Base-by-base conservation (phyloP, 2,113 vertebrate species). In the Vicugna pacos region DNA sequence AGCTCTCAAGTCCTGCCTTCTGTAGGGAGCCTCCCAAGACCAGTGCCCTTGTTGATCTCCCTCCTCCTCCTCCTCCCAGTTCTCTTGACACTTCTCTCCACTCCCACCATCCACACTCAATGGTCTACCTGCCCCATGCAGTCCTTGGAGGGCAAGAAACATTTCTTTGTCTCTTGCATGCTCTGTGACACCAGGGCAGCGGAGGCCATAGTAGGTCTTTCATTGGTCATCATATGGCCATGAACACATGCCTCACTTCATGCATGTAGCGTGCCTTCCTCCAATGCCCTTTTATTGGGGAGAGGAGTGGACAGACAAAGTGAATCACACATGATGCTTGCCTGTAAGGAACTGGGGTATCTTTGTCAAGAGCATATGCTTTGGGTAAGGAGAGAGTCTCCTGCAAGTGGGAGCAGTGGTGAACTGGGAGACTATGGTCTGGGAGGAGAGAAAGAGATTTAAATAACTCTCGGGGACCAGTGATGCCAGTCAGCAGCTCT, bases 21-120 rank as follows among this genome's bases (percentile, higher is more conserved):
- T 50, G 8, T 4, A 26, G 30, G 56, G 76, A 79, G 32, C 82
- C 15, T 89, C 52, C 62, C 7, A 19, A 81, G 77, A 26, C 14
- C 13, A n/a, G 35, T 32, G 52, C 19, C n/a, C 60, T 79, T 64
- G 19, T 32, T 32, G 11, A 28, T 12, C 35, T 79, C 24, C 38
- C 54, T 28, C 38, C 13, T 69, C 26, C 13, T 69, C 26, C 12
- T 75, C 62, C 28, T 26, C 15, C n/a, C 54, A 50, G 30, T 38
- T 90, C 28, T 93, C 12, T 1, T 38, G 69, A 64, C 1, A 1
- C 46, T 79, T 54, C n/a, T 58, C 9, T 94, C 30, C 22, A 48
- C 19, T 56, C 4, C 24, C 6, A 1, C 48, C 17, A 0, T 32
- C 20, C 17, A 19, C 5, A 10, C 32, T 24, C 26, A 17, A 0